Evolutionary conservation across 2,888 invertebrate species (phyloP).

Genomic region (Cerastoderma edule): DNA sequence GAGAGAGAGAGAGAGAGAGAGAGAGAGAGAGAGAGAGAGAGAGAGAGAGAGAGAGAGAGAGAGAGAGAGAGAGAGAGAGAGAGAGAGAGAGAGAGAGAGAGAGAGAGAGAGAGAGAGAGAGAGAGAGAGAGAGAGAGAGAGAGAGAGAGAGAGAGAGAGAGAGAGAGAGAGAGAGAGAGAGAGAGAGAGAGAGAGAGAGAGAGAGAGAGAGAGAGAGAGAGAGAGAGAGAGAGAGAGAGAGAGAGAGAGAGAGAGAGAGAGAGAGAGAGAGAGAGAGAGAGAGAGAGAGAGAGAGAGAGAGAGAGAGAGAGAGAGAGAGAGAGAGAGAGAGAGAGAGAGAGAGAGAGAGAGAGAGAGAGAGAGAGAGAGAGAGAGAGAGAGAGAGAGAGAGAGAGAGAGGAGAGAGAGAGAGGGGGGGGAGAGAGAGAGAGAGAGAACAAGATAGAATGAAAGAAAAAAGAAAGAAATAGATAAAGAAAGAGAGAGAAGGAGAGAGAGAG

Average conservation of each 20-base stretch:
- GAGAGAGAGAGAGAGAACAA: too few relatives aligned
- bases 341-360: constrained; percentile 5
- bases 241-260: constrained; percentile 5
- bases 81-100: not conserved
- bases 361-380: not conserved
- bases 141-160: not conserved
- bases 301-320: not conserved
- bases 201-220: constrained; percentile 2
- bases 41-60: not conserved
- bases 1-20: constrained; percentile 5
- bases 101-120: not conserved
- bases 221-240: constrained; percentile 2
- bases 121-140: not conserved
- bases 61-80: not conserved
- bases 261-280: constrained; percentile 5
- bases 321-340: not conserved
- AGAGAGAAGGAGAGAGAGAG: too few relatives aligned
- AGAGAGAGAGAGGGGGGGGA: not conserved
- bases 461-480: too few relatives aligned
- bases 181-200: constrained; percentile 5
- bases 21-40: not conserved
- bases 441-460: not conserved
- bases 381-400: not conserved
- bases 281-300: constrained; percentile 5
- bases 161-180: constrained; percentile 5